Conservation (phyloP, 2,797 vertebrate genomes). For the Prionace glauca region DNA sequence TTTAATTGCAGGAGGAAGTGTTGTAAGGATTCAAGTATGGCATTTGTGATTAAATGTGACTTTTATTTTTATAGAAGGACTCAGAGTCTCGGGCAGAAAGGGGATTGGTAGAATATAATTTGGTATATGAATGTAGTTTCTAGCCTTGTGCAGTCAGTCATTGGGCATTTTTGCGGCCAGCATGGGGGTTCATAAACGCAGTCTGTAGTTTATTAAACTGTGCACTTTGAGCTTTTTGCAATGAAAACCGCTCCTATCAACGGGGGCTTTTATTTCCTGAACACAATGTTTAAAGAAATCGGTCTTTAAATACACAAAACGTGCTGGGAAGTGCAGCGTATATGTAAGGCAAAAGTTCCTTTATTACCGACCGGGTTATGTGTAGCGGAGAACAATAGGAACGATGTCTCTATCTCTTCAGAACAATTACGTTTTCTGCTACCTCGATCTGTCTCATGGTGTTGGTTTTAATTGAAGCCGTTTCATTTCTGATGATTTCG, state of each 20-base stretch:
- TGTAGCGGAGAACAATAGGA: constrained; percentile 14
- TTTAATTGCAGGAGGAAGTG: not conserved
- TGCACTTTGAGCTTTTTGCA: not conserved
- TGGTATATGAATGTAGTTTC: not conserved
- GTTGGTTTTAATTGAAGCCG: not conserved
- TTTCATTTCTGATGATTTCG: not conserved
- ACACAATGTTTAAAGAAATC: not conserved
- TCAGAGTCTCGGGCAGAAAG: not conserved
- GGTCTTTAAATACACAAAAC: not conserved
- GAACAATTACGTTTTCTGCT: not conserved
- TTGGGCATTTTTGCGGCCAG: not conserved
- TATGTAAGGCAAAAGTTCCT: not conserved
- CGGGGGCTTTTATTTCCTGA: not conserved
- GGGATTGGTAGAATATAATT: not conserved
- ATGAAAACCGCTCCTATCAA: not conserved
- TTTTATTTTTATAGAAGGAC: too few species aligned
- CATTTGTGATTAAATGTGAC: not conserved
- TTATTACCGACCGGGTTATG: not conserved
- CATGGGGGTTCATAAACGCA: not conserved
- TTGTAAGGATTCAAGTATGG: not conserved
- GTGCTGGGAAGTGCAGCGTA: not conserved
- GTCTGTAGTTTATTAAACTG: constrained; percentile 21
- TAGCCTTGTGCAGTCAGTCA: not conserved
- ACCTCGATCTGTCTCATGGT: not conserved
- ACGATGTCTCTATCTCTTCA: not conserved